Evolutionary conservation across 2,888 invertebrate species (phyloP).

Genomic region (Drosophila ustulata): DNA sequence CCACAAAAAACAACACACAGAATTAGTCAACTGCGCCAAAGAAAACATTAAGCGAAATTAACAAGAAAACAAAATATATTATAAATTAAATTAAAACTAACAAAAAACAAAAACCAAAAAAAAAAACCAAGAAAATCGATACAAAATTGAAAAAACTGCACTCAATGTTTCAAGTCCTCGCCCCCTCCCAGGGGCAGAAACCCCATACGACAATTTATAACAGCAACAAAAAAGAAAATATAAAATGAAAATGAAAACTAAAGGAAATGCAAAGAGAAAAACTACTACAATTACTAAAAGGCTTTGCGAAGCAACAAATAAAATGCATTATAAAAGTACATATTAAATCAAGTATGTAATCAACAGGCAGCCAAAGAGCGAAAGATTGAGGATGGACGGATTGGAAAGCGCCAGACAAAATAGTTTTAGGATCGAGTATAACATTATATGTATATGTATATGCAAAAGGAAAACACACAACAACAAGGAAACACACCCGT

Average conservation of each 20-base stretch:
- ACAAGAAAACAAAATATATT: slow-evolving; percentile 41
- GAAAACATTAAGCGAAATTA: slow-evolving; percentile 61
- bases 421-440: slow-evolving; percentile 57
- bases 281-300: slow-evolving; percentile 53
- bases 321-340: slow-evolving; percentile 66
- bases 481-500: slow-evolving; percentile 12
- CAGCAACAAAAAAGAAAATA: slow-evolving; percentile 38
- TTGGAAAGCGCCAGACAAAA: slow-evolving; percentile 55
- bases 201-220: slow-evolving; percentile 37
- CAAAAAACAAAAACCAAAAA: slow-evolving; percentile 32
- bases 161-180: slow-evolving; percentile 73
- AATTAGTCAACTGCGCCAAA: slow-evolving; percentile 69
- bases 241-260: slow-evolving; percentile 11
- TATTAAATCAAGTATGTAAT: slow-evolving; percentile 49
- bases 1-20: slow-evolving; percentile 42
- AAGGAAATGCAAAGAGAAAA: slow-evolving; percentile 25
- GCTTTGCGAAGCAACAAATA: slow-evolving; percentile 62
- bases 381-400: slow-evolving; percentile 26
- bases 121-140: slow-evolving; percentile 52
- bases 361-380: slow-evolving; percentile 61
- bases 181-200: slow-evolving; percentile 19
- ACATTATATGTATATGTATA: slow-evolving; percentile 40
- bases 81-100: slow-evolving; percentile 49
- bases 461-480: slow-evolving; percentile 26
- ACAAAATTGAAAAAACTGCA: slow-evolving; percentile 74